Conservation (phyloP, 2,888 invertebrate species). For the Nebria brevicollis region DNA sequence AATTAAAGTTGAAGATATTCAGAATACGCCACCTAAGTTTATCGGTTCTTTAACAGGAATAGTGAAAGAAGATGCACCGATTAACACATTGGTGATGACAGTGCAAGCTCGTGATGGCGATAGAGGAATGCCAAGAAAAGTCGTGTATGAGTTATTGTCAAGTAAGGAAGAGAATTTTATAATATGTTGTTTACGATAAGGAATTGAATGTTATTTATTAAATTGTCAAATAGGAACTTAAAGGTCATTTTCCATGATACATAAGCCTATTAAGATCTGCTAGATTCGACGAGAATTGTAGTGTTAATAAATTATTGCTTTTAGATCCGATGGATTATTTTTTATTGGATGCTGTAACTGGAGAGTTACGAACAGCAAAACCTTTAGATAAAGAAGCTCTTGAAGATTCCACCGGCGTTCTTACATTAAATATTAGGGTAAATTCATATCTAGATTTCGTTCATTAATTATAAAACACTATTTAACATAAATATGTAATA, state of each 20-base stretch:
- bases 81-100: slow-evolving; percentile 82
- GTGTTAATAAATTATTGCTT: slow-evolving; percentile 49
- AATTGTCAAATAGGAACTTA: no score
- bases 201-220: no score
- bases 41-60: slow-evolving; percentile 82
- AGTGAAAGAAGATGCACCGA: slow-evolving; percentile 83
- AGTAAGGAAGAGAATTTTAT: slow-evolving; percentile 68
- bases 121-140: slow-evolving; percentile 80
- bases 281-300: background rate
- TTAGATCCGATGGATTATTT: slow-evolving; percentile 91
- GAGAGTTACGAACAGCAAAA: slow-evolving; percentile 84
- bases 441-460: slow-evolving; percentile 50
- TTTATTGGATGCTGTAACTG: slow-evolving; percentile 78
- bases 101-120: slow-evolving; percentile 88
- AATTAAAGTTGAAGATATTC: slow-evolving; percentile 84
- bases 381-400: slow-evolving; percentile 87
- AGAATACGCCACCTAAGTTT: slow-evolving; percentile 88
- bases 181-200: no score
- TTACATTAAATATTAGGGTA: slow-evolving; percentile 79
- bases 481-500: slow-evolving; percentile 54
- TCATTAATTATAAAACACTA: background rate
- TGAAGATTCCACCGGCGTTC: slow-evolving; percentile 80
- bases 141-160: slow-evolving; percentile 80
- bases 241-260: no score
- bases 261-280: no score